These are phyloP conservation scores for Physella acuta DNA, from an alignment of 1,140 invertebrate genomes.

Conservation along the genomic window DNA sequence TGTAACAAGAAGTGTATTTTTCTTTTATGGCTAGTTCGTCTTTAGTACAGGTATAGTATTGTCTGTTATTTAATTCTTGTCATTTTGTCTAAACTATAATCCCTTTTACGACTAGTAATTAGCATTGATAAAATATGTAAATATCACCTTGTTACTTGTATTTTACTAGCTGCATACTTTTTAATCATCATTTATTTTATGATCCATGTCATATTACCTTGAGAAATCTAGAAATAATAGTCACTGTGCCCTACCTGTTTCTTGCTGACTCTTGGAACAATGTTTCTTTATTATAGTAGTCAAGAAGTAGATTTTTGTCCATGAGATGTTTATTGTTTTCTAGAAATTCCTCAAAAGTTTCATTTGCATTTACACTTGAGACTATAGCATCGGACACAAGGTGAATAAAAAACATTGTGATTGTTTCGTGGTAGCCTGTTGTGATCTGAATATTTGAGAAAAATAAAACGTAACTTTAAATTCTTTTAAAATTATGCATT, in stretches of 20 bases:
- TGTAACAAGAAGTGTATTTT: no score
- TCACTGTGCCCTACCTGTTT: slow-evolving; percentile 46
- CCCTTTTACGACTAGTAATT: no score
- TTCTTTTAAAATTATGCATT: background rate
- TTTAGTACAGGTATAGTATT: no score
- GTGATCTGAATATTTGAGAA: slow-evolving; percentile 37
- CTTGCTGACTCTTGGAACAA: slow-evolving; percentile 40
- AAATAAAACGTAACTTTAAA: background rate
- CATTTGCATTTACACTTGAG: slow-evolving; percentile 21
- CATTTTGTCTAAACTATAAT: no score
- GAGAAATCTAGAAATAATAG: no score
- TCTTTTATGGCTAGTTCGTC: no score
- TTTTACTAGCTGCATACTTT: no score
- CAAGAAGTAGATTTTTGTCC: slow-evolving; percentile 42
- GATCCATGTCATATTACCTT: no score
- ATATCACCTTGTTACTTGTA: no score
- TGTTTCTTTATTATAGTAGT: slow-evolving; percentile 49
- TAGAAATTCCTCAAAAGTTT: slow-evolving; percentile 52
- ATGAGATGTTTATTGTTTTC: slow-evolving; percentile 39
- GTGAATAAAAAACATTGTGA: slow-evolving; percentile 55
- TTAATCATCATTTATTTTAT: no score
- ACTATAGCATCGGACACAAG: slow-evolving; percentile 48
- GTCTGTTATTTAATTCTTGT: no score
- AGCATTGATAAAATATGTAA: no score
- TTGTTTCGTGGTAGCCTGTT: slow-evolving; percentile 54